Evolutionary conservation across 92 coral and sea anemone genomes (phyloP), one percentile per base, ranked within the genome.

Genomic region (Scolanthus callimorphus): DNA sequence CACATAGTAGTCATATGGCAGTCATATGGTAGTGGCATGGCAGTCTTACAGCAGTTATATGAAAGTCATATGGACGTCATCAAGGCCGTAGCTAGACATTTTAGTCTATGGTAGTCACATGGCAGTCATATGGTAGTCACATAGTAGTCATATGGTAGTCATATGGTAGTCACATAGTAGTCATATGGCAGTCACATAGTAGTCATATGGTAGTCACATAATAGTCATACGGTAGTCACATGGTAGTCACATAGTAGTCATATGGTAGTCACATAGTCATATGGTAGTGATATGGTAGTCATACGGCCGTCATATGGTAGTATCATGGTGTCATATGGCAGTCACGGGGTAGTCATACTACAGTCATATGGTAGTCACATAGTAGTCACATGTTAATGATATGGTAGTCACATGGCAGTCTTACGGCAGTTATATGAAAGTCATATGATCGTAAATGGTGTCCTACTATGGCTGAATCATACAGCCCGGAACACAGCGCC

Each of bases 401-500:
- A n/a, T n/a, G n/a, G n/a, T n/a, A n/a, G n/a, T n/a, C n/a, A n/a
- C n/a, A n/a, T n/a, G n/a, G n/a, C n/a, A n/a, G n/a, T n/a, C n/a
- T n/a, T n/a, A n/a, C n/a, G n/a, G n/a, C n/a, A n/a, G n/a, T n/a
- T n/a, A n/a, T n/a, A n/a, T n/a, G n/a, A n/a, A n/a, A n/a, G n/a
- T n/a, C n/a, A n/a, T n/a, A n/a, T n/a, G n/a, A n/a, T n/a, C n/a
- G n/a, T n/a, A n/a, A n/a, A n/a, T n/a, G n/a, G n/a, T n/a, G n/a
- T n/a, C n/a, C n/a, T n/a, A n/a, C n/a, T n/a, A n/a, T n/a, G n/a
- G n/a, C n/a, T n/a, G n/a, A n/a, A n/a, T n/a, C n/a, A 3, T 46
- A 59, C 15, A 31, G 57, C 20, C 37, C 51, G 29, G 20, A 46
- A 10, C 51, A 56, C 12, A n/a, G n/a, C n/a, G n/a, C n/a, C n/a